Evolutionary conservation across 1,140 invertebrate genomes (phyloP).

Genomic region (Sycobia sp.): DNA sequence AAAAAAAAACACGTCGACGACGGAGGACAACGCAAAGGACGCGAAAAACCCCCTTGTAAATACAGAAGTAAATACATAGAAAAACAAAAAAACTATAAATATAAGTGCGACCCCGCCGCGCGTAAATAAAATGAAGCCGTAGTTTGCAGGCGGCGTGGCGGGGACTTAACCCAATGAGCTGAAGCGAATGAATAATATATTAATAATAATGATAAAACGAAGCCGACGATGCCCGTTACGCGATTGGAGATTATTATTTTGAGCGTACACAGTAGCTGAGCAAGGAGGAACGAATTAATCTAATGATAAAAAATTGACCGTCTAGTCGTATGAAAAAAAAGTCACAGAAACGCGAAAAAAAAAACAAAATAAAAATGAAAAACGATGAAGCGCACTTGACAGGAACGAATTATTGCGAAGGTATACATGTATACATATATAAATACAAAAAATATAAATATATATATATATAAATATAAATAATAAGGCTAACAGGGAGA

Average conservation of each 20-base stretch:
- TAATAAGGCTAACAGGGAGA: constrained; percentile 33
- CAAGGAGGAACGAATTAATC: constrained; percentile 47
- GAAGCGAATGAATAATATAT: too few relatives aligned
- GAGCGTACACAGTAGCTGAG: constrained; percentile 47
- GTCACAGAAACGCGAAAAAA: too few relatives aligned
- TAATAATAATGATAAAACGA: constrained; percentile 42
- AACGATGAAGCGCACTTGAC: constrained; percentile 33
- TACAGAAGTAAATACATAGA: constrained; percentile 31
- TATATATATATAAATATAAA: constrained; percentile 46
- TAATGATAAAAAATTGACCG: constrained; percentile 43
- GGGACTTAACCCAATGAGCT: too few relatives aligned
- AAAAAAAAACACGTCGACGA: not conserved
- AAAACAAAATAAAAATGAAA: too few relatives aligned
- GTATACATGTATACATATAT: constrained; percentile 51
- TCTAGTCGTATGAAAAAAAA: constrained; percentile 41
- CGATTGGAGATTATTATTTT: constrained; percentile 53
- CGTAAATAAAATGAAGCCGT: constrained; percentile 13
- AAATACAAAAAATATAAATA: constrained; percentile 43
- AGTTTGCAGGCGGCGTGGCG: constrained; percentile 12
- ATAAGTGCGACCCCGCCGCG: too few relatives aligned
- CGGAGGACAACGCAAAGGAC: constrained; percentile 13
- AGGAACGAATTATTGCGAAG: constrained; percentile 51
- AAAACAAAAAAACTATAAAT: constrained; percentile 33
- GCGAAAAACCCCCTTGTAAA: constrained; percentile 26
- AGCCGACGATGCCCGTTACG: constrained; percentile 31